Conservation (phyloP, 2,113 vertebrate genomes). For the Casuarius casuarius region DNA sequence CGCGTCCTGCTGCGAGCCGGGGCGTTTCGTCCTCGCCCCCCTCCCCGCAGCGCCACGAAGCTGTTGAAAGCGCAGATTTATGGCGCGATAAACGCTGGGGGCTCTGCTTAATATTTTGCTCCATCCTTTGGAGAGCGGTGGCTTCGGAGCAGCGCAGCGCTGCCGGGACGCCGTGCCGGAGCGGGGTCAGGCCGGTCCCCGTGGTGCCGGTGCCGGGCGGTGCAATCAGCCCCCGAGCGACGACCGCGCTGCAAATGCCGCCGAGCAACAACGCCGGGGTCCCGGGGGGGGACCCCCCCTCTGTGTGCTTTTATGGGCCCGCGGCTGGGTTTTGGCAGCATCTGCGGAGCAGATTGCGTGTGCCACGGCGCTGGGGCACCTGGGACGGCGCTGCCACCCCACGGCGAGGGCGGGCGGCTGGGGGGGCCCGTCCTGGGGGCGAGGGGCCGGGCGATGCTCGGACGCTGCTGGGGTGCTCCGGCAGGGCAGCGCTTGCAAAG, state of each 20-base stretch:
- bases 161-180: neutral
- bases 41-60: conserved; percentile 29
- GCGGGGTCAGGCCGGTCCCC: no score
- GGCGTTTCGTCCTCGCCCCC: conserved; percentile 49
- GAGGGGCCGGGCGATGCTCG: no score
- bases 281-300: fast-evolving
- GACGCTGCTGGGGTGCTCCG: neutral
- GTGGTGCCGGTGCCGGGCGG: neutral
- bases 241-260: neutral
- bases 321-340: neutral
- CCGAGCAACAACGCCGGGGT: neutral
- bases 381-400: no score
- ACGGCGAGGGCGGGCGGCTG: neutral
- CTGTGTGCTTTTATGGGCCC: neutral
- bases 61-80: conserved; percentile 66
- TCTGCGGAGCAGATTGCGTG: conserved; percentile 37
- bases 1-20: neutral
- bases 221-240: neutral
- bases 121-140: conserved; percentile 2
- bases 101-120: conserved; percentile 53
- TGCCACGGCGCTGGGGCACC: neutral
- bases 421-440: neutral
- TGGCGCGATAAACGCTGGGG: conserved; percentile 58
- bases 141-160: neutral
- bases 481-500: neutral